Percentiles rank a stretch among this genome's conserved stretches.
Conservation (phyloP, 2,113 vertebrate species). For the Martes martes region DNA sequence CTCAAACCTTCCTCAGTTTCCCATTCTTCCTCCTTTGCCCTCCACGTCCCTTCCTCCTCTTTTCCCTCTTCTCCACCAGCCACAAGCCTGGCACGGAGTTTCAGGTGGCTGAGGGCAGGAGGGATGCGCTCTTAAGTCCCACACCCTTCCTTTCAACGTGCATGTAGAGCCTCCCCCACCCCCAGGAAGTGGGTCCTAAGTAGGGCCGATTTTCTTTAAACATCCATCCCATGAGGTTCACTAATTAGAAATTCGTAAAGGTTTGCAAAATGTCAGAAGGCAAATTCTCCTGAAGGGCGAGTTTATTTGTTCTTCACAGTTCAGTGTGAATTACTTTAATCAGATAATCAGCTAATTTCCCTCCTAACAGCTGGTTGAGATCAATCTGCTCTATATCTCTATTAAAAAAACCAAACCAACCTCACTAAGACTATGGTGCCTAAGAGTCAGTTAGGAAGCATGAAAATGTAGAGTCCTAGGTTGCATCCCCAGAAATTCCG, state of each 20-base stretch:
- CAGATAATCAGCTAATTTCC: conserved; percentile 57
- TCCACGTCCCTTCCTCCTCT: not conserved
- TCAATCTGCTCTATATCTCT: not conserved
- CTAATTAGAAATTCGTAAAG: conserved; percentile 36
- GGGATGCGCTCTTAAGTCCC: not conserved
- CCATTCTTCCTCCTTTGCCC: not conserved
- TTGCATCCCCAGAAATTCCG: not conserved
- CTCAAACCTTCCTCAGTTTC: not conserved
- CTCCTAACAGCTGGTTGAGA: conserved; percentile 36
- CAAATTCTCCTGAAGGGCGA: conserved; percentile 24
- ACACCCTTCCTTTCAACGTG: not conserved
- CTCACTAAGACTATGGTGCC: not conserved
- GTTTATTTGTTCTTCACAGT: conserved; percentile 50
- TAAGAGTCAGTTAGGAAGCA: not conserved
- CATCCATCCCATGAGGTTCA: not conserved
- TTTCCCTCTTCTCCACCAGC: not conserved
- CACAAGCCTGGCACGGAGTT: not conserved
- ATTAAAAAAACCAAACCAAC: not conserved
- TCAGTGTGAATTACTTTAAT: conserved; percentile 63
- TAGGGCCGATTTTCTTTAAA: not conserved
- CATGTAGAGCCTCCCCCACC: not conserved
- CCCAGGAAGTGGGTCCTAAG: not conserved
- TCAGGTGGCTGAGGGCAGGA: not conserved
- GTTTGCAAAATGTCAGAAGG: conserved; percentile 48
- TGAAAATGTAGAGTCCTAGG: not conserved